These are phyloP conservation scores for Machimus atricapillus DNA, from an alignment of 2,888 invertebrate species.

Conservation along the genomic window DNA sequence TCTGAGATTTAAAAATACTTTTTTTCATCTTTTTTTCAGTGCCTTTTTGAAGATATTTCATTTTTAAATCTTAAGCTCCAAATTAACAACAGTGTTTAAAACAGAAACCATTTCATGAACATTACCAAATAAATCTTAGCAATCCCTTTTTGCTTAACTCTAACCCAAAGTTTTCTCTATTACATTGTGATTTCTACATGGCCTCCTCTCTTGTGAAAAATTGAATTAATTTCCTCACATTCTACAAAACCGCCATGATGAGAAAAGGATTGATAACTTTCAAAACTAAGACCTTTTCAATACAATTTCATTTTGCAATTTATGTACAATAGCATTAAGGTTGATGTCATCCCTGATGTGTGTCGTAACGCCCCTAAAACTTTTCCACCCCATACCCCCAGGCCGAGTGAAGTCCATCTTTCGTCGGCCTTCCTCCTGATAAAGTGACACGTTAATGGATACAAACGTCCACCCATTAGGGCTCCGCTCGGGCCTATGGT, in stretches of 20 bases:
- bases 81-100: too few species aligned
- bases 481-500: not conserved
- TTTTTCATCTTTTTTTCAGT: too few species aligned
- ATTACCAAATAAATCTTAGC: too few species aligned
- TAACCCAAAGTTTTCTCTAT: too few species aligned
- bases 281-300: too few species aligned
- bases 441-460: constrained; percentile 12
- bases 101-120: too few species aligned
- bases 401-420: not conserved
- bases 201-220: not conserved
- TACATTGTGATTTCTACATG: too few species aligned
- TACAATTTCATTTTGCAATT: not conserved
- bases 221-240: not conserved
- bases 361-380: not conserved
- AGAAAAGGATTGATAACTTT: not conserved
- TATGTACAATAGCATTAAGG: not conserved
- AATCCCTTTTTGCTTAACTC: too few species aligned
- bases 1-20: too few species aligned
- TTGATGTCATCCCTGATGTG: not conserved
- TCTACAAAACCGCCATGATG: not conserved
- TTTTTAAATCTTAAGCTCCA: too few species aligned
- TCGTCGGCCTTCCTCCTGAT: not conserved
- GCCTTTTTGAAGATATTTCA: too few species aligned
- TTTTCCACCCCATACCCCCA: not conserved
- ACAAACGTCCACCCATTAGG: not conserved